Evolutionary conservation across 2,113 vertebrate species (phyloP).

Genomic region (Perca fluviatilis): DNA sequence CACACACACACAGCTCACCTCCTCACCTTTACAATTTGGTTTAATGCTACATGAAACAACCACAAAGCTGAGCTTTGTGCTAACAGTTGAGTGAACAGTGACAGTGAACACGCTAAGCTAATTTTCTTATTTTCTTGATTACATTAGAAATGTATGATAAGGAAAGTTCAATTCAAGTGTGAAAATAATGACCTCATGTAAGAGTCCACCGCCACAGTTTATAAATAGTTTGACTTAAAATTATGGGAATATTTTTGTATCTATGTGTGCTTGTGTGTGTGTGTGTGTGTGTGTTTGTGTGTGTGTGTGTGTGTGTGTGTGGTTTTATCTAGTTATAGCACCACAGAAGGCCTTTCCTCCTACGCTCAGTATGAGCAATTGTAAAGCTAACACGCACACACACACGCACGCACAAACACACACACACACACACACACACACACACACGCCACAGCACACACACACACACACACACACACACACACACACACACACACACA

Average conservation of each 20-base stretch:
- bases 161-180: constrained; percentile 38
- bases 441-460: constrained; percentile 33
- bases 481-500: constrained; percentile 17
- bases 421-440: constrained; percentile 30
- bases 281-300: constrained; percentile 33
- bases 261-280: constrained; percentile 28
- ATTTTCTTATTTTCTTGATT: constrained; percentile 12
- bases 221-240: constrained; percentile 51
- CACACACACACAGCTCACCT: background rate
- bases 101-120: background rate
- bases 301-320: constrained; percentile 37
- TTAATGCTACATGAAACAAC: background rate
- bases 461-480: constrained; percentile 12
- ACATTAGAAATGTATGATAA: background rate
- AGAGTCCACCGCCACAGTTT: constrained; percentile 18
- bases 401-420: constrained; percentile 10
- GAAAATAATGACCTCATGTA: constrained; percentile 48
- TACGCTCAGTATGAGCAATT: too few relatives aligned
- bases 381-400: constrained; percentile 6
- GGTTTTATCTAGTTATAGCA: too few relatives aligned
- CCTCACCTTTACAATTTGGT: background rate
- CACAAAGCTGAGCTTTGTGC: constrained; percentile 1
- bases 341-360: too few relatives aligned
- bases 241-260: constrained; percentile 20
- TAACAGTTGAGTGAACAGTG: background rate